Evolutionary conservation across 2,797 vertebrate genomes (phyloP).

Genomic region (Tenualosa ilisha): DNA sequence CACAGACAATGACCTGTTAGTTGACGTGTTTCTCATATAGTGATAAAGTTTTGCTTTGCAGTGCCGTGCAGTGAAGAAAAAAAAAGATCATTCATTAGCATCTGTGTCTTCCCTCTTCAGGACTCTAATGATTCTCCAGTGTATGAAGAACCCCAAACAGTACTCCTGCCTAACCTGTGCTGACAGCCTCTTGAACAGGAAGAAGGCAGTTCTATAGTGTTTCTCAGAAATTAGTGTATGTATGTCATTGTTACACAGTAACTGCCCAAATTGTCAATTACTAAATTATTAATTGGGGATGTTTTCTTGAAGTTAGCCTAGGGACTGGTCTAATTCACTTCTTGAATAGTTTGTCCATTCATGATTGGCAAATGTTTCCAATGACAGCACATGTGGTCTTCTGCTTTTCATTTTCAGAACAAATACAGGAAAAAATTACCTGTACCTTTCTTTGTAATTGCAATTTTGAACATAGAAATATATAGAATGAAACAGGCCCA

Average conservation of each 20-base stretch:
- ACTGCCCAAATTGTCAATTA: background rate
- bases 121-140: slow-evolving; percentile 70
- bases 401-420: no score
- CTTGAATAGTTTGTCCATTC: no score
- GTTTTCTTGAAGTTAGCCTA: background rate
- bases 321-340: no score
- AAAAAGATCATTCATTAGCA: background rate
- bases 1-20: slow-evolving; percentile 71
- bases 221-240: background rate
- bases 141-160: slow-evolving; percentile 61
- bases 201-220: background rate
- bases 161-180: slow-evolving; percentile 57
- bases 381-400: no score
- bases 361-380: no score
- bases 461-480: no score
- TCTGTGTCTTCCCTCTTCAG: slow-evolving; percentile 53
- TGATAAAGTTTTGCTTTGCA: background rate
- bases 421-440: no score
- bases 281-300: background rate
- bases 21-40: background rate
- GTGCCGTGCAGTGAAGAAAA: background rate
- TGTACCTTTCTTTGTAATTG: no score
- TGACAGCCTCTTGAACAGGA: slow-evolving; percentile 44
- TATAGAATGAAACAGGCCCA: no score
- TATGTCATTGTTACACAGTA: background rate